Evolutionary conservation across 2,888 invertebrate species (phyloP).

Genomic region (Hipparchia sbordonii): DNA sequence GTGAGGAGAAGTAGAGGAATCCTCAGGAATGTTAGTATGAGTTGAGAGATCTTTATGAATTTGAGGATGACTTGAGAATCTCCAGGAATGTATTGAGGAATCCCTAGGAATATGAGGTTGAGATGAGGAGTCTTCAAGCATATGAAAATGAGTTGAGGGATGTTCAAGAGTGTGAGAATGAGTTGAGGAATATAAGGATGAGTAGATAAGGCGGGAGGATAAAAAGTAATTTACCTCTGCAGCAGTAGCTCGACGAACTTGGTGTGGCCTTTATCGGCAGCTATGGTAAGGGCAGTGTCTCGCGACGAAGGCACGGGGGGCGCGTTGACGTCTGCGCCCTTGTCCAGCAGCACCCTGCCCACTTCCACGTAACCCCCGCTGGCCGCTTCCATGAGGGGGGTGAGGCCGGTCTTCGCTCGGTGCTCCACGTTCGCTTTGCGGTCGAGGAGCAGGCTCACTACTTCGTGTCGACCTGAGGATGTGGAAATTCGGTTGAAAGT

Average conservation of each 20-base stretch:
- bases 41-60: background rate
- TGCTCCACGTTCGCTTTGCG: slow-evolving; percentile 99
- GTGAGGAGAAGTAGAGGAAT: background rate
- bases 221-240: slow-evolving; percentile 71
- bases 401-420: slow-evolving; percentile 98
- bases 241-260: slow-evolving; percentile 94
- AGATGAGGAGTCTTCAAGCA: background rate
- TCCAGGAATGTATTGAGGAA: background rate
- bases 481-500: background rate
- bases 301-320: slow-evolving; percentile 98
- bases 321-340: slow-evolving; percentile 99
- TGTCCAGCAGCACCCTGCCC: slow-evolving; percentile 96
- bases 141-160: background rate
- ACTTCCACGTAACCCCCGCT: slow-evolving; percentile 99
- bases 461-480: slow-evolving; percentile 90
- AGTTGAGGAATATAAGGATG: background rate
- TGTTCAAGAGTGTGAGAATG: background rate
- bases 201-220: background rate
- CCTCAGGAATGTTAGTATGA: background rate
- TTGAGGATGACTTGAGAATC: background rate
- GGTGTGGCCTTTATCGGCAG: slow-evolving; percentile 99
- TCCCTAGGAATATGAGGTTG: background rate
- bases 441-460: slow-evolving; percentile 97
- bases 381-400: slow-evolving; percentile 99
- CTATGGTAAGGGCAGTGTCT: slow-evolving; percentile 99